Evolutionary conservation across 2,888 invertebrate species (phyloP), one percentile per base, ranked within the genome.

Genomic region (Bombyx huttoni): DNA sequence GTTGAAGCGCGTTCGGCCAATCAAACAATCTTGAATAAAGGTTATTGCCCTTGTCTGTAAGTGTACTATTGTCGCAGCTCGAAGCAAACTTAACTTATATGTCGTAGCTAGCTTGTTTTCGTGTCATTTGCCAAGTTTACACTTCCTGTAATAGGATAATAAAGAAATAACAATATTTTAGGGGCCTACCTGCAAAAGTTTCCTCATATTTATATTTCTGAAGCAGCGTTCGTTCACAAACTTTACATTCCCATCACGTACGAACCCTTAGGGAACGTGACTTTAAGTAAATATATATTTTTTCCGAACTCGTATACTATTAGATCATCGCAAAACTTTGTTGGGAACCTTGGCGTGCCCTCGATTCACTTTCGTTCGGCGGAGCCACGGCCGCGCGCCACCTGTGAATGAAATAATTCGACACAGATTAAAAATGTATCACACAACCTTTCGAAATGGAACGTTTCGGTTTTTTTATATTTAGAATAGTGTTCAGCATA

Each of bases 301-400:
- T 62, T 55, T 56, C 54, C 58, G 58, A 55, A 61, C 59, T 54
- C 51, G 55, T 61, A 54, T 53, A 56, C 55, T 62, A 59, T 65
- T 64, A 62, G 65, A 70, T 63, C 63, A 68, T 66, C 58, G 60
- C 60, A 74, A 75, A 73, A 68, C 62, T 55, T 51, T 51, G 51
- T 56, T 49, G 56, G 50, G 60, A 55, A 59, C 70, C 67, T 72
- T 70, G 70, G 55, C 60, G 58, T 66, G 70, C 69, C 74, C 75
- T 73, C 68, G 69, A 68, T 69, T 69, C 65, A 65, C 72, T 77
- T 75, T 74, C 75, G 67, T 64, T 59, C 54, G 58, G 49, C 40
- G 46, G 35, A 33, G 40, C 47, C 34, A 13, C 51, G 50, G 53
- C 45, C 49, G 9, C 40, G 46, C 40, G 12, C n/a, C 49, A 51